Evolutionary conservation across 2,797 vertebrate species (phyloP).

Genomic region (Hydrolagus colliei): DNA sequence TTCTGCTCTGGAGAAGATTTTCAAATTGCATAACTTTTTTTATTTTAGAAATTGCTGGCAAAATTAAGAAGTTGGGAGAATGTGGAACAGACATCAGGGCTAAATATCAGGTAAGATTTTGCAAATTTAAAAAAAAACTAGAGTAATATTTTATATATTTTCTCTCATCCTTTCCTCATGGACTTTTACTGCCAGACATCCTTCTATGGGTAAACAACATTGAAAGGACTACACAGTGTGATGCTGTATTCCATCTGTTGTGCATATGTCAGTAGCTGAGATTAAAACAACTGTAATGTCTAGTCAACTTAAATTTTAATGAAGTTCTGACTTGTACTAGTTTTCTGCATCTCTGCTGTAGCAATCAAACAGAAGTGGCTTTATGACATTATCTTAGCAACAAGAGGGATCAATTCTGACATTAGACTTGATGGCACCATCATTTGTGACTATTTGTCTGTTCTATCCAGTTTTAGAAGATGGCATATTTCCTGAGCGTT

Average conservation of each 20-base stretch:
- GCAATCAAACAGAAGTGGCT: background rate
- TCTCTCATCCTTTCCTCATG: background rate
- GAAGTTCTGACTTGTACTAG: background rate
- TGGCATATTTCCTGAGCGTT: too few relatives aligned
- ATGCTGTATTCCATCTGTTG: background rate
- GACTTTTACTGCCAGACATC: background rate
- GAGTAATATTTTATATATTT: background rate
- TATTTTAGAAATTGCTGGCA: conserved; percentile 61
- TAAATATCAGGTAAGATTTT: conserved; percentile 77
- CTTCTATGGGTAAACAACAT: too few relatives aligned
- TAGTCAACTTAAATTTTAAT: background rate
- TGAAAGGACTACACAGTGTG: background rate
- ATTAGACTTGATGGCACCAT: too few relatives aligned
- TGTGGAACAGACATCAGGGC: conserved; percentile 71
- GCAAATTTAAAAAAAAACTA: background rate
- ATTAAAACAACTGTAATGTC: background rate
- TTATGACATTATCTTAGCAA: background rate
- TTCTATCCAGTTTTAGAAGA: too few relatives aligned
- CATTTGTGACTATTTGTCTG: too few relatives aligned
- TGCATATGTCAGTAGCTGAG: background rate
- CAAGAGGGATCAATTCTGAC: too few relatives aligned
- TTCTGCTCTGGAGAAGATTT: background rate
- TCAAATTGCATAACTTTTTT: conserved; percentile 36
- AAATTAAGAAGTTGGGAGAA: conserved; percentile 83
- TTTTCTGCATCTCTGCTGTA: background rate